These are phyloP conservation scores for Acanthis flammea DNA, from an alignment of 2,797 vertebrate species.

Conservation along the genomic window DNA sequence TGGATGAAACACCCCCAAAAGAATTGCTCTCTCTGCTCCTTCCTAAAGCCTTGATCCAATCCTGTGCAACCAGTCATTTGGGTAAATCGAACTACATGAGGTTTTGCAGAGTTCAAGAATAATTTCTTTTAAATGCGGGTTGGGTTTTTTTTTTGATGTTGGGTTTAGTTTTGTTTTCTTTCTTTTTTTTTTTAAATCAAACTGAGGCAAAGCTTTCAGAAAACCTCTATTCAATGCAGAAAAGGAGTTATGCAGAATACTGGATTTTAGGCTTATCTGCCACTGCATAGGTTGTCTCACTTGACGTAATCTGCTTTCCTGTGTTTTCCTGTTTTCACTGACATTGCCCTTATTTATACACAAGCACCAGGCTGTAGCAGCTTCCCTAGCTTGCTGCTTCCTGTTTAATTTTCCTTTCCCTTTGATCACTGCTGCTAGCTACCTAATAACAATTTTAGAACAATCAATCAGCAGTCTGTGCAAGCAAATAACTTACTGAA, in stretches of 20 bases:
- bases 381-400: neutral
- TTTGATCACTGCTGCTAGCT: neutral
- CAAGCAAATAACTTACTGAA: constrained; percentile 57
- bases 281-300: neutral
- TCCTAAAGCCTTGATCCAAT: neutral
- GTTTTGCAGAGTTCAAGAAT: neutral
- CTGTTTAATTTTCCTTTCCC: neutral
- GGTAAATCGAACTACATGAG: neutral
- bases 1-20: neutral
- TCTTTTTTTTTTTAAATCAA: neutral
- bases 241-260: neutral
- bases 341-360: neutral
- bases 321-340: neutral
- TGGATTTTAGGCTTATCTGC: neutral
- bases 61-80: neutral
- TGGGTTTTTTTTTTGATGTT: neutral
- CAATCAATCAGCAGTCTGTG: constrained; percentile 38
- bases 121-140: neutral
- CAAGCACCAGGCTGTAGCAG: neutral
- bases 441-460: constrained; percentile 41
- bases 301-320: neutral
- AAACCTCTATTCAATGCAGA: neutral
- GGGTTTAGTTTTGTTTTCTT: neutral
- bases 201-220: neutral
- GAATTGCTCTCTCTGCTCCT: neutral